Evolutionary conservation across 2,113 vertebrate species (phyloP), one percentile per base, ranked within the genome.

Genomic region (Hirundichthys speculiger): DNA sequence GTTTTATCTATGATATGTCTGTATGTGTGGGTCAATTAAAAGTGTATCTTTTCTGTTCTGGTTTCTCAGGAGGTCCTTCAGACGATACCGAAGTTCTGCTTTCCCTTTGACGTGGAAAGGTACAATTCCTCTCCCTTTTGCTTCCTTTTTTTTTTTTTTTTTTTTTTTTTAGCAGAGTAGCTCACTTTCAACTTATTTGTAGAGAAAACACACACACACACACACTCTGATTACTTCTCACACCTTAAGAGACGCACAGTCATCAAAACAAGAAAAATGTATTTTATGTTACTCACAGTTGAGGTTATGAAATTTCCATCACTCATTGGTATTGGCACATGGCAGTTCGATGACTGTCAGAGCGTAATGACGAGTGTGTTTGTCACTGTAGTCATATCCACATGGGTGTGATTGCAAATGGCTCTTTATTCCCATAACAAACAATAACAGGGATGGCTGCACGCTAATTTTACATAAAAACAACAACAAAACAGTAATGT

Each of bases 91-190:
- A 99, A 95, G 94, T 99, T 99, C 94, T 99, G 98, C 92, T 99
- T 98, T 92, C 97, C 98, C 60, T 99, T 99, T 91, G 97, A 99
- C 48, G 27, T 97, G 80, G 95, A 96, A 94, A 97, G 97, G 98
- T 99, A 95, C 48, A 79, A 64, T 77, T 79, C 76, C 77, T 65
- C 68, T 73, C 48, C 42, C 19, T 57, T 19, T 50, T 34, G 47
- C 65, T 84, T 77, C 75, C 54, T 40, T 40, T 19, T n/a, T n/a
- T n/a, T n/a, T n/a, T 57, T 19, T 50, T 34, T 43, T 63, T 84
- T 77, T 73, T 51, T 40, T 40, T 19, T 86, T 73, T 74, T 70
- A 27, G n/a, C 21, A 52, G 19, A 20, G 11, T 45, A 34, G 25
- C 47, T 66, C 41, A 27, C 58, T 74, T 80, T 73, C 21, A 48